phyloP scores from a whole-genome alignment of 2,888 invertebrate genomes.

The Sphaeridia pumilis region DNA sequence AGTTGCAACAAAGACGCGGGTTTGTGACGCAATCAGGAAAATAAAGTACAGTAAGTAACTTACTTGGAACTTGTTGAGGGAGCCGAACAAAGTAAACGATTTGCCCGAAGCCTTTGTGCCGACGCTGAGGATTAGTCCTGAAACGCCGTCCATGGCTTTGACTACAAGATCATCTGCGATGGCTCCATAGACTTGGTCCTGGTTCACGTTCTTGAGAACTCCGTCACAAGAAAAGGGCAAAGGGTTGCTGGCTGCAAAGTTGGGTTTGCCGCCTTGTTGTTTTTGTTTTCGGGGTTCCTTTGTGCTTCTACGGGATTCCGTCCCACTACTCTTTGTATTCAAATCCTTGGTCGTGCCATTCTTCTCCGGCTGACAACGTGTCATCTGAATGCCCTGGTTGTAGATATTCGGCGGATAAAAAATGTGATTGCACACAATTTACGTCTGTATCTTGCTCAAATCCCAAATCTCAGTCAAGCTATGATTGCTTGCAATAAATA shows the following conservation, averaged over 20 bases:
- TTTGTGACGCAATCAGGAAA: background rate
- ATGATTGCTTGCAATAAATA: no score
- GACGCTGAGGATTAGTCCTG: conserved; percentile 23
- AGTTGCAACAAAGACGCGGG: background rate
- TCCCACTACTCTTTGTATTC: background rate
- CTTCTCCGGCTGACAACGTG: background rate
- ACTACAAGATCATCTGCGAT: conserved; percentile 23
- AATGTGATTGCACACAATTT: no score
- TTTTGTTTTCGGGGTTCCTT: conserved; percentile 9
- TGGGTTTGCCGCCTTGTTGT: conserved; percentile 12
- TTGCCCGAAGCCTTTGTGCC: conserved; percentile 33
- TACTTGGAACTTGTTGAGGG: conserved; percentile 21
- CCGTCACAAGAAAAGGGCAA: conserved; percentile 21
- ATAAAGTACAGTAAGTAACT: background rate
- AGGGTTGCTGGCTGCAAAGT: no score
- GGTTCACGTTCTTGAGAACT: conserved; percentile 19
- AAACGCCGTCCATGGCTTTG: conserved; percentile 27
- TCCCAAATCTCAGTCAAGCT: no score
- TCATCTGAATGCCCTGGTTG: conserved; percentile 1
- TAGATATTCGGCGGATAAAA: no score
- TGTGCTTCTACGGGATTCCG: background rate
- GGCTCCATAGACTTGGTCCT: conserved; percentile 23
- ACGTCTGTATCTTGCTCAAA: no score
- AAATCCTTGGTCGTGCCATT: background rate
- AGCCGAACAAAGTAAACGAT: conserved; percentile 29